Conservation (phyloP, 2,888 invertebrate genomes). For the Lycocerus yunnanus region DNA sequence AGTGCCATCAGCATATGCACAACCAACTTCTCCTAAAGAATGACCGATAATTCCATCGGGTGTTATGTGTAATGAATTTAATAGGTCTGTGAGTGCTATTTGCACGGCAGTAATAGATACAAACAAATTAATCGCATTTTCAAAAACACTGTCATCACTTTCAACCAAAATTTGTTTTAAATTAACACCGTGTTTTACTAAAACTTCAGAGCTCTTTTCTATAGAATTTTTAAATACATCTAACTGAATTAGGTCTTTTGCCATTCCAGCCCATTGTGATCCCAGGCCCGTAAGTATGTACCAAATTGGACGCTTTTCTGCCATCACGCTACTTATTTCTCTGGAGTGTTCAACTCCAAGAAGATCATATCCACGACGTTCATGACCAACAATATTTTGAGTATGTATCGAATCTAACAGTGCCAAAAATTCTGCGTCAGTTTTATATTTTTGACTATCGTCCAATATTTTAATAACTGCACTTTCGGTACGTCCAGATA, state of each 20-base stretch:
- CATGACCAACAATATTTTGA: slow-evolving; percentile 74
- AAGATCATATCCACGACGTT: slow-evolving; percentile 80
- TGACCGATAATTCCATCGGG: slow-evolving; percentile 97
- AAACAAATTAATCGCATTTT: slow-evolving; percentile 88
- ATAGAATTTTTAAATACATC: slow-evolving; percentile 84
- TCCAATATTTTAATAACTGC: slow-evolving; percentile 72
- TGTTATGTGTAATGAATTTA: slow-evolving; percentile 73
- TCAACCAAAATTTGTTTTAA: slow-evolving; percentile 79
- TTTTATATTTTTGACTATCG: slow-evolving; percentile 61
- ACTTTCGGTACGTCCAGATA: slow-evolving; percentile 85
- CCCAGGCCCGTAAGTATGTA: slow-evolving; percentile 98
- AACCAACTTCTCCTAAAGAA: slow-evolving; percentile 91
- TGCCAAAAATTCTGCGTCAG: slow-evolving; percentile 76
- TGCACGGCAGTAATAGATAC: slow-evolving; percentile 95
- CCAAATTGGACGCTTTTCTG: slow-evolving; percentile 83
- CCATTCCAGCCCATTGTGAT: slow-evolving; percentile 97
- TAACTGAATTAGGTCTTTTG: slow-evolving; percentile 79
- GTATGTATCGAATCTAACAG: slow-evolving; percentile 77
- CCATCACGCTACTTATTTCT: slow-evolving; percentile 57
- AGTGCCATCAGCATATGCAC: slow-evolving; percentile 96
- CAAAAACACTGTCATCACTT: slow-evolving; percentile 78
- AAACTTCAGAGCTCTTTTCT: slow-evolving; percentile 72
- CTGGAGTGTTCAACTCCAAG: slow-evolving; percentile 61
- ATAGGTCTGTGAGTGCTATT: slow-evolving; percentile 91
- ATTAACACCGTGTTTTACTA: slow-evolving; percentile 81